Evolutionary conservation across 2,113 vertebrate species (phyloP).

Genomic region (Platanista minor): DNA sequence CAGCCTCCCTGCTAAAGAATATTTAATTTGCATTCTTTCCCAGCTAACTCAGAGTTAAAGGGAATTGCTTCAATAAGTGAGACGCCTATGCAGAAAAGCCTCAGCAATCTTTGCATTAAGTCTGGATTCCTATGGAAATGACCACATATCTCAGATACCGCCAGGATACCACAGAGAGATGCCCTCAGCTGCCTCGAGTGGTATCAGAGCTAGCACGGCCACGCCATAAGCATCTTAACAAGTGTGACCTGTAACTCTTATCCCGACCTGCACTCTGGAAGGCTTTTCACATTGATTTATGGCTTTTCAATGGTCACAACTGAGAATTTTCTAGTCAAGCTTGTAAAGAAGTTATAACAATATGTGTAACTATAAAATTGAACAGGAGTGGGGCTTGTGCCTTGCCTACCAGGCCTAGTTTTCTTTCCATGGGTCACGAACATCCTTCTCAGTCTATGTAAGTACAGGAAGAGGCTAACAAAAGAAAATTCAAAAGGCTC

Average conservation of each 20-base stretch:
- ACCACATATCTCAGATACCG: constrained; percentile 82
- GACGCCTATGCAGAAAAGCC: constrained; percentile 75
- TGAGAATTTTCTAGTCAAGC: constrained; percentile 51
- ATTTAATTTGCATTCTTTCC: constrained; percentile 86
- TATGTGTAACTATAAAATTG: background rate
- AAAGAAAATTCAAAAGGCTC: background rate
- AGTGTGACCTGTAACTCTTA: background rate
- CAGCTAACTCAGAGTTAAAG: constrained; percentile 78
- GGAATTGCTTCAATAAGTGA: constrained; percentile 79
- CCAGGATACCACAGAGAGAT: constrained; percentile 74
- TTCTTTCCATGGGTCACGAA: background rate
- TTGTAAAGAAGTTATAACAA: background rate
- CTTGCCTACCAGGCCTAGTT: background rate
- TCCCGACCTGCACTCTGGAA: background rate
- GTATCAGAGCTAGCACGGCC: constrained; percentile 30
- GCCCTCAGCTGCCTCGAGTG: background rate
- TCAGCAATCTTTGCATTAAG: constrained; percentile 77
- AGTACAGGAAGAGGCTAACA: background rate
- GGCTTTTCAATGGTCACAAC: constrained; percentile 12
- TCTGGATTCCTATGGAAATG: constrained; percentile 83
- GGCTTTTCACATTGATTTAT: constrained; percentile 36
- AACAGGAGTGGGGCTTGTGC: background rate
- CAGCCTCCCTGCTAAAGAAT: constrained; percentile 71
- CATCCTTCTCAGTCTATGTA: background rate
- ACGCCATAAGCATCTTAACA: constrained; percentile 61